Conservation (phyloP, 2,797 vertebrate species). For the Pseudocheirus occidentalis region DNA sequence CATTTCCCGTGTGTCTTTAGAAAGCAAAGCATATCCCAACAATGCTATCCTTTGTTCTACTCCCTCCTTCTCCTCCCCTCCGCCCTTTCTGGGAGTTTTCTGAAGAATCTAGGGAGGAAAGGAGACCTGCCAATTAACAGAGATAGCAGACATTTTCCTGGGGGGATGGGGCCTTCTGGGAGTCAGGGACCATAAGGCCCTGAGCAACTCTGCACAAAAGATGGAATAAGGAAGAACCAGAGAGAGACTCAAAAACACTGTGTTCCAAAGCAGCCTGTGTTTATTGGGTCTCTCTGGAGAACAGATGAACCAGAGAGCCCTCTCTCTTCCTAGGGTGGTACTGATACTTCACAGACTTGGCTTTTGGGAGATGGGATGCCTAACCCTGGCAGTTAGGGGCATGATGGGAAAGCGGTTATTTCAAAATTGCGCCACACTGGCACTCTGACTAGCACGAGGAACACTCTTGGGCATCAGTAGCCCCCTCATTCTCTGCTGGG, state of each 20-base stretch:
- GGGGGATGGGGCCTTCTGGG: background rate
- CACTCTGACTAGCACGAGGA: background rate
- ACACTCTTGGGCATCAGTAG: background rate
- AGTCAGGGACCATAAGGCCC: background rate
- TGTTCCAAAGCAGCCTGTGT: background rate
- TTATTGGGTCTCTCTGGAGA: background rate
- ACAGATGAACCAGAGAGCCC: background rate
- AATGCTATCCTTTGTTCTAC: background rate
- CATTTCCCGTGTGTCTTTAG: background rate
- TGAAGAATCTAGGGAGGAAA: background rate
- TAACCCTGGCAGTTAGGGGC: background rate
- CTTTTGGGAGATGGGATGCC: background rate
- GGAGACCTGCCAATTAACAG: background rate
- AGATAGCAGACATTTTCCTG: background rate
- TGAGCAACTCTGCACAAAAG: background rate
- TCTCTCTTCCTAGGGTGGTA: background rate
- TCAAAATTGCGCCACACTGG: background rate
- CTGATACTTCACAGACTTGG: background rate
- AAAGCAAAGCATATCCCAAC: background rate
- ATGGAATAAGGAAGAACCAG: background rate
- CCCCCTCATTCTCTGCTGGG: background rate
- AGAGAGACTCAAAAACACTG: background rate
- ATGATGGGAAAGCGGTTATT: background rate
- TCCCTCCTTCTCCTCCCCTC: background rate
- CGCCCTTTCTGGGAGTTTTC: background rate